Evolutionary conservation across 2,113 vertebrate genomes (phyloP).

Genomic region (Salvelinus sp.): DNA sequence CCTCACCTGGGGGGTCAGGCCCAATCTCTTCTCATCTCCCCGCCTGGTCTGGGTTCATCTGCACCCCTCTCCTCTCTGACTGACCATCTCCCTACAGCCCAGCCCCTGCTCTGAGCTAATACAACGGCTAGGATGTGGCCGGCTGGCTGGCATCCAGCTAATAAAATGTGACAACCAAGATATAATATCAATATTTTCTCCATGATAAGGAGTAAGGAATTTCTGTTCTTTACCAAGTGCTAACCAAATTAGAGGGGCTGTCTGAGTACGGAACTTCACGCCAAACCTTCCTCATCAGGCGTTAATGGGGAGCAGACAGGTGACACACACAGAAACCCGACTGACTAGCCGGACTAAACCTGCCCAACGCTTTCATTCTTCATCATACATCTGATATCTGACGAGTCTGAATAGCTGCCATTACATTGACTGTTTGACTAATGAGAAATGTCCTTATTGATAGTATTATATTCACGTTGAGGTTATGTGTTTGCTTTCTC

Average conservation of each 20-base stretch:
- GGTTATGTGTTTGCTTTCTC: too few relatives aligned
- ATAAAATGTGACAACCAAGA: conserved; percentile 81
- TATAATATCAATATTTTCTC: conserved; percentile 85
- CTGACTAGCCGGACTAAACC: too few relatives aligned
- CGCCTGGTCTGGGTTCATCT: neutral
- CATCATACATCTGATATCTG: too few relatives aligned
- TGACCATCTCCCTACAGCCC: conserved; percentile 10
- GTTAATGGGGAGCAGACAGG: conserved; percentile 61
- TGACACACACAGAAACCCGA: conserved; percentile 10
- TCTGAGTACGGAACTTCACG: conserved; percentile 12
- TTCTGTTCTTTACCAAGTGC: conserved; percentile 71
- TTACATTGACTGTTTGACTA: too few relatives aligned
- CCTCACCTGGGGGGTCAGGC: neutral
- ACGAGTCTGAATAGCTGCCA: too few relatives aligned
- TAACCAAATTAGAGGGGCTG: conserved; percentile 64
- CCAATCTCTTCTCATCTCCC: conserved; percentile 1
- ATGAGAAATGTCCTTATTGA: too few relatives aligned
- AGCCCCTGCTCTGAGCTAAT: neutral
- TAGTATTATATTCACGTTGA: too few relatives aligned
- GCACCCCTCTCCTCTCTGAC: neutral
- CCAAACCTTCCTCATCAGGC: conserved; percentile 44
- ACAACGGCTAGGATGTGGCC: conserved; percentile 35
- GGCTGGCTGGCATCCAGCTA: neutral
- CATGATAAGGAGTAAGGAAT: conserved; percentile 86
- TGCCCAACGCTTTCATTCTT: too few relatives aligned